phyloP scores from a whole-genome alignment of 2,113 vertebrate genomes.

The Siniperca chuatsi region DNA sequence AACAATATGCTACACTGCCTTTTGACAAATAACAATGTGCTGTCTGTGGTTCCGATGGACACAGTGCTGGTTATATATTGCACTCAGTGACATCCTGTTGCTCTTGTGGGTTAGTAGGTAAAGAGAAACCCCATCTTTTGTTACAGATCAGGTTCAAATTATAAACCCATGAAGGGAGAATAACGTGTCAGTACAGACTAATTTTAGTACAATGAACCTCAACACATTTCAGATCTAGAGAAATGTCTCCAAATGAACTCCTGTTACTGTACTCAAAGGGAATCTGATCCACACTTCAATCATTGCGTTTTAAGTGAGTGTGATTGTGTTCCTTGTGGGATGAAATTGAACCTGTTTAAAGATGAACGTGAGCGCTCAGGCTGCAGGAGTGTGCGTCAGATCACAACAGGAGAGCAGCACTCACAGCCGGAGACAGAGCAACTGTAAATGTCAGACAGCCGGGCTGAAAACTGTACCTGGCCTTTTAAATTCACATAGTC shows the following conservation, averaged over 20 bases:
- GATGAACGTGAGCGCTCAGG: constrained; percentile 30
- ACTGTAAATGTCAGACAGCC: constrained; percentile 23
- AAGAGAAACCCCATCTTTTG: not conserved
- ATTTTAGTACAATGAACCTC: not conserved
- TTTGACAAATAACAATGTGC: not conserved
- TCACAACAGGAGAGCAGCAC: constrained; percentile 39
- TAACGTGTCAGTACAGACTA: not conserved
- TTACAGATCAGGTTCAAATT: not conserved
- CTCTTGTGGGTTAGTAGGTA: not conserved
- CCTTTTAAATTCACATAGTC: not conserved
- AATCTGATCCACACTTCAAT: not conserved
- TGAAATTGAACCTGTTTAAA: constrained; percentile 47
- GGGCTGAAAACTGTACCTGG: not conserved
- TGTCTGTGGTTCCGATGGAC: not conserved
- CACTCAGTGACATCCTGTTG: not conserved
- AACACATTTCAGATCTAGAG: not conserved
- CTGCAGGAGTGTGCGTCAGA: constrained; percentile 51
- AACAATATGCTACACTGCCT: not conserved
- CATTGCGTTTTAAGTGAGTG: constrained; percentile 2
- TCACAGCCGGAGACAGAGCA: constrained; percentile 9
- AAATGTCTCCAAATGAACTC: not conserved
- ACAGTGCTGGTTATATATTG: not conserved
- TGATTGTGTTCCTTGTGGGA: not conserved
- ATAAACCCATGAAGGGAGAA: not conserved
- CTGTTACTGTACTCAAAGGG: not conserved